Conservation (phyloP, 2,888 invertebrate species). For the Pristionchus mayeri region DNA sequence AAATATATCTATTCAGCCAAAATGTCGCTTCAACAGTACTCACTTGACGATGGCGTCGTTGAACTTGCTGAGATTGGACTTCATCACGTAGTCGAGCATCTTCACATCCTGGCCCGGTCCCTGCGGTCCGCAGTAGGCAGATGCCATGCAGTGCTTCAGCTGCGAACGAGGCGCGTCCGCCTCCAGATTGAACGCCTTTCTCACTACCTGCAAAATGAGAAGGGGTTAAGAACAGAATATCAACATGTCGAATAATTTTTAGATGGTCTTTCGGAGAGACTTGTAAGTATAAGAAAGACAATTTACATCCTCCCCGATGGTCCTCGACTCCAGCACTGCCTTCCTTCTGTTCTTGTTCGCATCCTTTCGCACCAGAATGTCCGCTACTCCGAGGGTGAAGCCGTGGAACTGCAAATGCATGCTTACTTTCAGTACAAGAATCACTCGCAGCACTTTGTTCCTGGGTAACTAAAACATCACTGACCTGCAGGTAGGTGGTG, state of each 20-base stretch:
- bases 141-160: slow-evolving; percentile 68
- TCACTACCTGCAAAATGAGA: slow-evolving; percentile 79
- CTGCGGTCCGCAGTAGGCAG: slow-evolving; percentile 73
- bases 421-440: no score
- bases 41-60: slow-evolving; percentile 92
- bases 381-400: slow-evolving; percentile 94
- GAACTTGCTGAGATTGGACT: slow-evolving; percentile 85
- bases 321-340: slow-evolving; percentile 71
- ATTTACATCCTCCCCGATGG: slow-evolving; percentile 67
- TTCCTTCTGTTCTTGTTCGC: slow-evolving; percentile 84
- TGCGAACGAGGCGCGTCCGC: slow-evolving; percentile 79
- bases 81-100: slow-evolving; percentile 86
- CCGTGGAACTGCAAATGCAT: slow-evolving; percentile 81
- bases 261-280: no score
- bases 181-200: slow-evolving; percentile 79
- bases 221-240: background rate
- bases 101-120: slow-evolving; percentile 81
- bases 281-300: background rate
- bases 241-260: no score
- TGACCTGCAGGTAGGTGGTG: slow-evolving; percentile 88
- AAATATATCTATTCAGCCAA: background rate
- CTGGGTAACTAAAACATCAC: background rate
- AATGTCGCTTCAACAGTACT: slow-evolving; percentile 20
- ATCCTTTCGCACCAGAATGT: slow-evolving; percentile 86
- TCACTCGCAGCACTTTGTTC: no score